Percentiles rank a stretch among this genome's conserved stretches.
Conservation (phyloP, 2,888 invertebrate genomes). For the Chorisops tibialis region DNA sequence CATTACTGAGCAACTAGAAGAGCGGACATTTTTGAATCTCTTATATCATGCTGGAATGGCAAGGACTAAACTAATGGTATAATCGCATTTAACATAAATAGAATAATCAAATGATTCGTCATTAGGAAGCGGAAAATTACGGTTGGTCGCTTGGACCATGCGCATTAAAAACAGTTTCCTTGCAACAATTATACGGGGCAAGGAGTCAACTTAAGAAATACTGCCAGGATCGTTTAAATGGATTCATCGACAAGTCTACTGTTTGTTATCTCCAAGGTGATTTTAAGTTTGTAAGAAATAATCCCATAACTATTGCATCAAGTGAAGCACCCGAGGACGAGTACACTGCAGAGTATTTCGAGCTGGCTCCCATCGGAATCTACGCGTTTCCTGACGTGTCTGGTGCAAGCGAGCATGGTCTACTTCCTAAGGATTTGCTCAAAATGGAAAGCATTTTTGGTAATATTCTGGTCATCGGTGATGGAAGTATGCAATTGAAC, state of each 20-base stretch:
- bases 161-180: neutral
- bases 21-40: conserved; percentile 4
- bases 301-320: neutral
- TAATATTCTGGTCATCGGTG: conserved; percentile 19
- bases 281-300: neutral
- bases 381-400: conserved; percentile 8
- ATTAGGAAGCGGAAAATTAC: conserved; percentile 7
- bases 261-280: neutral
- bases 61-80: neutral
- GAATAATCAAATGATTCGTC: neutral
- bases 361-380: conserved; percentile 11
- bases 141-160: neutral
- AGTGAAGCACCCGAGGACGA: neutral
- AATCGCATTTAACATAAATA: neutral
- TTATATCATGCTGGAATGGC: conserved; percentile 9
- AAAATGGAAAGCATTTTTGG: conserved; percentile 8
- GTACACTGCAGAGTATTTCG: neutral
- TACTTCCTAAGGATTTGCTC: conserved; percentile 20
- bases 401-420: conserved; percentile 22
- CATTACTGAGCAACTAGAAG: neutral
- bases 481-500: neutral
- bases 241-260: neutral
- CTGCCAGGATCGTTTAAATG: neutral
- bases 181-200: neutral
- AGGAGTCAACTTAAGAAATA: neutral